Evolutionary conservation across 2,113 vertebrate species (phyloP).

Genomic region (Eidolon helvum): DNA sequence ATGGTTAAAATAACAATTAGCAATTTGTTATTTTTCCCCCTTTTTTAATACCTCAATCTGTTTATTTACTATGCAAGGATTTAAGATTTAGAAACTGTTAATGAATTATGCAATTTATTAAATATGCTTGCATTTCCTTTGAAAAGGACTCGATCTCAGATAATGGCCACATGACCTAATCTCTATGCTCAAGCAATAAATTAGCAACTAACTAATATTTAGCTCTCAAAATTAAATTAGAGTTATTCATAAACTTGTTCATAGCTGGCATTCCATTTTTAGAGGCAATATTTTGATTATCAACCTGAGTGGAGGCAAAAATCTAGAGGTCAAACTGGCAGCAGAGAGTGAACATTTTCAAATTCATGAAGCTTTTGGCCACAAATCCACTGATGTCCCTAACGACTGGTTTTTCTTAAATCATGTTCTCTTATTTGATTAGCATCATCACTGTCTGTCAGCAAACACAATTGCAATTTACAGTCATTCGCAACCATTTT

Average conservation of each 20-base stretch:
- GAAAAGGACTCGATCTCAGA: conserved; percentile 1
- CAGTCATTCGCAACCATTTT: not conserved
- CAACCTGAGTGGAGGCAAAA: not conserved
- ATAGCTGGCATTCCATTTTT: not conserved
- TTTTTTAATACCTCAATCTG: not conserved
- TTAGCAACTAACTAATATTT: not conserved
- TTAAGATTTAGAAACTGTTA: not conserved
- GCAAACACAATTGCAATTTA: not conserved
- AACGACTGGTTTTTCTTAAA: not conserved
- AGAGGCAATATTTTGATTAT: not conserved
- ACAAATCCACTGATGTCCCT: not conserved
- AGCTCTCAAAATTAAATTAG: not conserved
- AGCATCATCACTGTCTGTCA: not conserved
- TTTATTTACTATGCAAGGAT: not conserved
- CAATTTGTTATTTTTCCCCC: not conserved
- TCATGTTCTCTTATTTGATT: not conserved
- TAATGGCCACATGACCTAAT: not conserved
- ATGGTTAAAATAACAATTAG: not conserved
- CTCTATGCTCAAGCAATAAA: conserved; percentile 28
- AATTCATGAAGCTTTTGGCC: not conserved
- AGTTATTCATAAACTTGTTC: not conserved
- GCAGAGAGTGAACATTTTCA: not conserved
- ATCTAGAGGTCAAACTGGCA: not conserved
- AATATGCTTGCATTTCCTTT: not conserved
- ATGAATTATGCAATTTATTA: not conserved